phyloP scores from a whole-genome alignment of 2,797 vertebrate species.

The Hirundo rustica region DNA sequence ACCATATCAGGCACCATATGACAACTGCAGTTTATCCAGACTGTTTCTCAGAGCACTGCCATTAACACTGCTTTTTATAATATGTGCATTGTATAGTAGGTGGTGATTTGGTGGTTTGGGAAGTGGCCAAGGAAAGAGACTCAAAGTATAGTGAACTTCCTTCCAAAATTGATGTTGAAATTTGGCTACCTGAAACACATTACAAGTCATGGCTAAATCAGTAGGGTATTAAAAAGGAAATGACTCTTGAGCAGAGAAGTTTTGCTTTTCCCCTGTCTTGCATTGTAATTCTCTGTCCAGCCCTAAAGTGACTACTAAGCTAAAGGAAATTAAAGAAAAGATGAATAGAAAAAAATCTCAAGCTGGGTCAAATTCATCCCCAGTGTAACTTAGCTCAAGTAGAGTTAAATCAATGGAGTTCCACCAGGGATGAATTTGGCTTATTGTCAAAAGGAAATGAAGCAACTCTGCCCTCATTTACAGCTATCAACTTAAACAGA shows the following conservation, averaged over 20 bases:
- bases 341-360: constrained; percentile 58
- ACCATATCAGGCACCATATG: neutral
- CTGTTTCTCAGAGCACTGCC: neutral
- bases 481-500: constrained; percentile 67
- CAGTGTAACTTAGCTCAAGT: constrained; percentile 56
- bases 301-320: constrained; percentile 56
- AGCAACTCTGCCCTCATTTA: constrained; percentile 68
- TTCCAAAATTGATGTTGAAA: constrained; percentile 68
- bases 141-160: constrained; percentile 30
- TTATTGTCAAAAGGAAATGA: constrained; percentile 71
- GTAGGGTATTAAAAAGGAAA: constrained; percentile 68
- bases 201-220: constrained; percentile 61
- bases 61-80: constrained; percentile 31
- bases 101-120: constrained; percentile 66
- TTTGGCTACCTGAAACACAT: constrained; percentile 68
- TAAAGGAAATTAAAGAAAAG: constrained; percentile 70
- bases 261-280: constrained; percentile 49
- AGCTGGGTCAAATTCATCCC: constrained; percentile 63
- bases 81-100: constrained; percentile 25
- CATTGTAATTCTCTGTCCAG: constrained; percentile 61
- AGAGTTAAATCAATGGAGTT: constrained; percentile 64
- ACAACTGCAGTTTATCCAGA: constrained; percentile 9
- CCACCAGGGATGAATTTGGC: constrained; percentile 68
- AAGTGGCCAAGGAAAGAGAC: constrained; percentile 36
- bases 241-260: constrained; percentile 51